These are phyloP conservation scores for Oxystoma pomonae DNA, from an alignment of 2,888 invertebrate genomes.

Conservation along the genomic window DNA sequence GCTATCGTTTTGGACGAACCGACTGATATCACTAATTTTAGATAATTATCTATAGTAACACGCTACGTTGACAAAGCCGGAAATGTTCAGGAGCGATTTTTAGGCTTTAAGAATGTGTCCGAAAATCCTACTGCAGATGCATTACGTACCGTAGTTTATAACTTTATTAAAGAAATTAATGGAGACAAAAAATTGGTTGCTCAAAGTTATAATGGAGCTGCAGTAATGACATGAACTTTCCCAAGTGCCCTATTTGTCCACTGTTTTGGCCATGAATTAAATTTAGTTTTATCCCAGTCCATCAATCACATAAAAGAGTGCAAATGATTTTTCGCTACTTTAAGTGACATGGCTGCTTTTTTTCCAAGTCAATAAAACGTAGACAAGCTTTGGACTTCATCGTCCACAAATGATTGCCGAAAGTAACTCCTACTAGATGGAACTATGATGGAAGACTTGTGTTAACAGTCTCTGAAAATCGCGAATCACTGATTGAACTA, in stretches of 20 bases:
- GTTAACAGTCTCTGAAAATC: slow-evolving; percentile 21
- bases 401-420: slow-evolving; percentile 20
- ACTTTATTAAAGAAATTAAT: slow-evolving; percentile 25
- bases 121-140: slow-evolving; percentile 18
- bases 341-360: slow-evolving; percentile 33
- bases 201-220: slow-evolving; percentile 27
- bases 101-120: slow-evolving; percentile 20
- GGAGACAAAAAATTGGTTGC: slow-evolving; percentile 25
- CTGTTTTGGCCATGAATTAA: slow-evolving; percentile 26
- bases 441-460: slow-evolving; percentile 23
- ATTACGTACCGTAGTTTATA: slow-evolving; percentile 15
- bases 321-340: slow-evolving; percentile 32
- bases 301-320: slow-evolving; percentile 30
- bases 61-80: slow-evolving; percentile 17
- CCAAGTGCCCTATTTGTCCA: slow-evolving; percentile 23
- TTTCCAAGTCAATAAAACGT: slow-evolving; percentile 31
- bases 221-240: slow-evolving; percentile 20
- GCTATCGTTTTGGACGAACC: slow-evolving; percentile 36
- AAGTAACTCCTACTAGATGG: slow-evolving; percentile 24
- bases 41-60: slow-evolving; percentile 26
- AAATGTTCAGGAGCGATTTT: slow-evolving; percentile 16
- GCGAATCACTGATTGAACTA: slow-evolving; percentile 16
- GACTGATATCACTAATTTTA: slow-evolving; percentile 30
- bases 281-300: slow-evolving; percentile 29
- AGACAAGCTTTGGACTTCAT: slow-evolving; percentile 17